A percentile compares a stretch with the other conserved stretches of the same genome.
These are phyloP conservation scores for Portunus trituberculatus DNA, from an alignment of 1,140 invertebrate species.

Conservation along the genomic window DNA sequence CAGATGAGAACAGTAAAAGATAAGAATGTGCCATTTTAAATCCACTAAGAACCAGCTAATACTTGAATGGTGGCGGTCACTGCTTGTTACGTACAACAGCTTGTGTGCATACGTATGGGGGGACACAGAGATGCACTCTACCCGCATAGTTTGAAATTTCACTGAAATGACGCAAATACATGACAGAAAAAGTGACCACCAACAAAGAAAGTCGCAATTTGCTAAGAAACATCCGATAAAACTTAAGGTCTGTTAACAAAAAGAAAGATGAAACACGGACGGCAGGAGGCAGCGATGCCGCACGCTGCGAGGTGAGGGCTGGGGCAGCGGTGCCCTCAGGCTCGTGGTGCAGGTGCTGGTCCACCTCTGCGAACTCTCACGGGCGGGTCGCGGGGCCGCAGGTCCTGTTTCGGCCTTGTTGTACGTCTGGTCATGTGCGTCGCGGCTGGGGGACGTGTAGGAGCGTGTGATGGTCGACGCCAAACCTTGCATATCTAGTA, in stretches of 20 bases:
- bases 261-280: not conserved
- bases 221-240: not conserved
- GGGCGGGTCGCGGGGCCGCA: not conserved
- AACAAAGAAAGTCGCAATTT: no score
- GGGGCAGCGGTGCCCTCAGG: not conserved
- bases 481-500: not conserved
- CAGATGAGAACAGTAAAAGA: not conserved
- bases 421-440: not conserved
- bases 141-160: no score
- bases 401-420: slow-evolving; percentile 11
- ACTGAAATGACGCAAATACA: no score
- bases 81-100: no score
- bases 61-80: not conserved
- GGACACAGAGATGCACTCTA: no score
- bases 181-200: no score
- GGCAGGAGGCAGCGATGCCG: not conserved
- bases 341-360: not conserved
- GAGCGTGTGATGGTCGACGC: not conserved
- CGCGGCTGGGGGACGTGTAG: not conserved
- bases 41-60: not conserved
- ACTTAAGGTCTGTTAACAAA: not conserved
- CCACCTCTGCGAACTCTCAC: not conserved
- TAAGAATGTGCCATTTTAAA: not conserved
- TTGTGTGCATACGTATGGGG: no score
- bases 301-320: not conserved